A percentile compares a stretch with the other conserved stretches of the same genome.
Evolutionary conservation across 2,888 invertebrate genomes (phyloP).

Genomic region (Taenaris catops): DNA sequence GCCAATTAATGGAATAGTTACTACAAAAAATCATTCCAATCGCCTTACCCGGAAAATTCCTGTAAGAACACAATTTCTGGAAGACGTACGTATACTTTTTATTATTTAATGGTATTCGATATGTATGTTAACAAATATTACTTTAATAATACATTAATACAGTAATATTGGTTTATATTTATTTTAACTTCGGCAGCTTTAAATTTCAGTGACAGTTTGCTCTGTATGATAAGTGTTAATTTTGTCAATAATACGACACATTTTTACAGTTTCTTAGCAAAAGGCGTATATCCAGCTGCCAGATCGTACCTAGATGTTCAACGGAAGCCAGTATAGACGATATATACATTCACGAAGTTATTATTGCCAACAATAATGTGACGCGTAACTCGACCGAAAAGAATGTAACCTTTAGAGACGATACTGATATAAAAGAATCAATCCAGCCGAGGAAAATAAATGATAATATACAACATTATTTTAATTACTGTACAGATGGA

Average conservation of each 20-base stretch:
- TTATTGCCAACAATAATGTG: constrained; percentile 27
- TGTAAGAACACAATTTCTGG: constrained; percentile 66
- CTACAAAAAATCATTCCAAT: constrained; percentile 72
- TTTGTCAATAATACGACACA: background rate
- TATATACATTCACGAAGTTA: constrained; percentile 41
- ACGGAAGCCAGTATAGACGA: constrained; percentile 47
- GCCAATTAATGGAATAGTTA: constrained; percentile 73
- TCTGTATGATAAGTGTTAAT: too few relatives aligned
- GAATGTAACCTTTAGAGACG: constrained; percentile 27
- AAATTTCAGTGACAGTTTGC: too few relatives aligned
- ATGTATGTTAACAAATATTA: too few relatives aligned
- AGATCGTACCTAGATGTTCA: constrained; percentile 43
- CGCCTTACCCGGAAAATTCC: constrained; percentile 73
- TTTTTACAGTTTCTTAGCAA: constrained; percentile 52
- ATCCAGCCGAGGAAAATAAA: too few relatives aligned
- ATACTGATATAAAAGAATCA: constrained; percentile 24
- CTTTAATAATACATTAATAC: too few relatives aligned
- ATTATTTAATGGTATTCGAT: too few relatives aligned
- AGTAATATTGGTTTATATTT: background rate
- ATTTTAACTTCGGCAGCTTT: background rate
- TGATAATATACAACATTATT: constrained; percentile 25
- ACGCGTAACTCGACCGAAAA: constrained; percentile 19
- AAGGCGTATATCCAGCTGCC: constrained; percentile 65
- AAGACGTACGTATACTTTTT: constrained; percentile 63
- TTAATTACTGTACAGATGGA: constrained; percentile 34